These are phyloP conservation scores for Drosophila rellima DNA, from an alignment of 2,888 invertebrate genomes.

Conservation along the genomic window DNA sequence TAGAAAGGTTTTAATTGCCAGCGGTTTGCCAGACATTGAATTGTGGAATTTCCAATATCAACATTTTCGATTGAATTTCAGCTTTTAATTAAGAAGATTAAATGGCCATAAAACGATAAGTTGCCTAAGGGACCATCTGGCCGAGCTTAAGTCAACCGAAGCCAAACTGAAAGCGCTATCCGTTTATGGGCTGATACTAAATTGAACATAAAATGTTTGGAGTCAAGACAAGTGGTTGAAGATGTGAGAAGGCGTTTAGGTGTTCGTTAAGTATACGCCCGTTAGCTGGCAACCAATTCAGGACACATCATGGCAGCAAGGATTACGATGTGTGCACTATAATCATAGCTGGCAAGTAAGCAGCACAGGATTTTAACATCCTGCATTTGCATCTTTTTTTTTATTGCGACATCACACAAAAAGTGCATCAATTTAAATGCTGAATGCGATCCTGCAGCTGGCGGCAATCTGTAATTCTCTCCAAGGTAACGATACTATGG, in stretches of 20 bases:
- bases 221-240: not conserved
- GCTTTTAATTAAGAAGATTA: conserved; percentile 75
- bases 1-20: conserved; percentile 31
- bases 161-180: conserved; percentile 13
- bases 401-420: conserved; percentile 32
- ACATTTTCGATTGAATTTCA: conserved; percentile 55
- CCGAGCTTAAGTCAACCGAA: conserved; percentile 1
- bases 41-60: conserved; percentile 47
- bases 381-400: conserved; percentile 49
- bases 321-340: conserved; percentile 29
- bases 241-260: conserved; percentile 57
- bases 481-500: conserved; percentile 58
- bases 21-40: conserved; percentile 19
- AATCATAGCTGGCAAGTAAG: conserved; percentile 36
- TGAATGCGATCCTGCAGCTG: conserved; percentile 60
- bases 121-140: conserved; percentile 15
- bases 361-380: conserved; percentile 29
- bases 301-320: conserved; percentile 16
- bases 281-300: conserved; percentile 17
- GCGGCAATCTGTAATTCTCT: conserved; percentile 63
- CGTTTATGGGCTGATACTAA: conserved; percentile 70
- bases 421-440: conserved; percentile 75
- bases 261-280: conserved; percentile 63
- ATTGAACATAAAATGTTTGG: conserved; percentile 55
- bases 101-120: conserved; percentile 56